phyloP scores from a whole-genome alignment of 2,888 invertebrate genomes.

The Ornithoptera alexandrae region DNA sequence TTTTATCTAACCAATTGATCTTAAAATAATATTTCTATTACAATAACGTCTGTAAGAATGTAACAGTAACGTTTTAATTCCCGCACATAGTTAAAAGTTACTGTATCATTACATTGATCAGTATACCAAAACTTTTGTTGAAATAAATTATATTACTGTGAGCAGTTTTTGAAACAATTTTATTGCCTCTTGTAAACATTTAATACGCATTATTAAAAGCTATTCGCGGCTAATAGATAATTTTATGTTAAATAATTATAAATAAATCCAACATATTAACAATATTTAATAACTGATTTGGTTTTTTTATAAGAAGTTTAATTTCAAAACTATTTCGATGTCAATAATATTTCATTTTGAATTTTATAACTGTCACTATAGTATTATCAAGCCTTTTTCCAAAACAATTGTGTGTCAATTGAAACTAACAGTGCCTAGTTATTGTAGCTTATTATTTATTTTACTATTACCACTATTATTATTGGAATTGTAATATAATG shows the following conservation, averaged over 20 bases:
- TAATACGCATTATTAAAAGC: too few relatives aligned
- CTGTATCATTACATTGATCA: not conserved
- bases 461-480: constrained; percentile 25
- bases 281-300: too few relatives aligned
- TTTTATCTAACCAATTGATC: not conserved
- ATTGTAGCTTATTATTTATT: constrained; percentile 55
- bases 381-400: constrained; percentile 32
- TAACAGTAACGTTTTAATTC: not conserved
- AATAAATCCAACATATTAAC: too few relatives aligned
- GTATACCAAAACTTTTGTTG: too few relatives aligned
- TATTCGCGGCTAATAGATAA: too few relatives aligned
- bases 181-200: too few relatives aligned
- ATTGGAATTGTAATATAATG: constrained; percentile 38
- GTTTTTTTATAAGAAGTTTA: too few relatives aligned
- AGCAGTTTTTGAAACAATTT: too few relatives aligned
- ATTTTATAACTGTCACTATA: constrained; percentile 1
- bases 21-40: not conserved
- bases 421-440: constrained; percentile 76
- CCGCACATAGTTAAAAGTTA: not conserved
- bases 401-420: constrained; percentile 70
- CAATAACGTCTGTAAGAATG: not conserved
- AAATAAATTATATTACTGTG: too few relatives aligned
- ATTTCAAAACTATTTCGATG: too few relatives aligned
- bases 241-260: too few relatives aligned
- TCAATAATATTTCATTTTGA: not conserved